phyloP scores from a whole-genome alignment of 2,888 invertebrate species.

The Trissoscelio sp. region DNA sequence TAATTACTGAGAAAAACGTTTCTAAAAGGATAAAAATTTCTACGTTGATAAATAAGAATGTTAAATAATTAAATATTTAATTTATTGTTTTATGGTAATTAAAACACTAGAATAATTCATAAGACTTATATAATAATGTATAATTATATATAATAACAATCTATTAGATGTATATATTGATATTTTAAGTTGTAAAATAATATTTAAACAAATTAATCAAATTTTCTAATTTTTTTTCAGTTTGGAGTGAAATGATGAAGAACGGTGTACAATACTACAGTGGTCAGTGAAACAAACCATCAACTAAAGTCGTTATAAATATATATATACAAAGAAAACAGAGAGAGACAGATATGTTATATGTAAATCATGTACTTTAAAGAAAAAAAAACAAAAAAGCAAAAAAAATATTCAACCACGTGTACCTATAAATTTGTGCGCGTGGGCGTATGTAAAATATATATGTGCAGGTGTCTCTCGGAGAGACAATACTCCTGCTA shows the following conservation, averaged over 20 bases:
- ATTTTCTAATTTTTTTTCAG: constrained; percentile 82
- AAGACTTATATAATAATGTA: too few relatives aligned
- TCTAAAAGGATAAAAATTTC: too few relatives aligned
- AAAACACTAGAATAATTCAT: too few relatives aligned
- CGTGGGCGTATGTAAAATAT: constrained; percentile 52
- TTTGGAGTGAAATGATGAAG: constrained; percentile 89
- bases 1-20: too few relatives aligned
- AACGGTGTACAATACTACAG: constrained; percentile 86
- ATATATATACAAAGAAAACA: constrained; percentile 51
- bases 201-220: neutral
- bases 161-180: too few relatives aligned
- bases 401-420: constrained; percentile 44
- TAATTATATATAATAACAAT: too few relatives aligned
- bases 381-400: constrained; percentile 58
- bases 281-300: constrained; percentile 83
- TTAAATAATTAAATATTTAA: too few relatives aligned
- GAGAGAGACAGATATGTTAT: constrained; percentile 50
- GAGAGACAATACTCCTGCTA: constrained; percentile 39
- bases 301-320: constrained; percentile 50
- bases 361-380: constrained; percentile 69
- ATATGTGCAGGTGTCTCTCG: constrained; percentile 21
- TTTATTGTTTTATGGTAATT: too few relatives aligned
- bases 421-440: constrained; percentile 52
- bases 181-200: too few relatives aligned
- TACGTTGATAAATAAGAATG: too few relatives aligned